These are phyloP conservation scores for Siphamia tubifer DNA, from an alignment of 2,113 vertebrate species.

Conservation along the genomic window DNA sequence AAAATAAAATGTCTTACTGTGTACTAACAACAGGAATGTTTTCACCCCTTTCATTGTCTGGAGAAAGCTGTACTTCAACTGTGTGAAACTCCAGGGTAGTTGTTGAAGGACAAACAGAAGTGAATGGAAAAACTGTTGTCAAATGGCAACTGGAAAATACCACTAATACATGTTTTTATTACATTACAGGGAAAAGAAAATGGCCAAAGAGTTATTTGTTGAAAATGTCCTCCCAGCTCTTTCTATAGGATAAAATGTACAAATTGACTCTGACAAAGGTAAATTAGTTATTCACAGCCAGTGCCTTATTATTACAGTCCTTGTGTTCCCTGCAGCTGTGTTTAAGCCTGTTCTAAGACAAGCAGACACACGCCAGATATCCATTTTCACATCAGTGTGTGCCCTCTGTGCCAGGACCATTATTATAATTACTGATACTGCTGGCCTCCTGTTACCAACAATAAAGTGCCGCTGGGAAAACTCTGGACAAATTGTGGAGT, in stretches of 20 bases:
- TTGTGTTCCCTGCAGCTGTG: slow-evolving; percentile 43
- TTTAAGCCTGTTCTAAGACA: slow-evolving; percentile 19
- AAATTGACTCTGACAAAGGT: background rate
- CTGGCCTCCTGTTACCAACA: slow-evolving; percentile 51
- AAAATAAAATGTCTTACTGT: no score
- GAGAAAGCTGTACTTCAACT: no score
- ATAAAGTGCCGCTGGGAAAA: slow-evolving; percentile 50
- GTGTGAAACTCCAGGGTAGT: no score
- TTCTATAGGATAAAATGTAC: background rate
- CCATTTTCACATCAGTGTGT: slow-evolving; percentile 57
- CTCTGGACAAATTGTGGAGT: slow-evolving; percentile 32
- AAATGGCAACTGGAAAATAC: background rate
- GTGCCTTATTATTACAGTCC: slow-evolving; percentile 27
- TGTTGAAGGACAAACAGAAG: background rate
- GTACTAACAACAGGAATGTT: no score
- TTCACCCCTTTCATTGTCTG: no score
- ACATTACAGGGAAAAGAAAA: background rate
- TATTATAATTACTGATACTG: slow-evolving; percentile 61
- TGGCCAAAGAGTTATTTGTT: no score
- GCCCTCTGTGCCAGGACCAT: slow-evolving; percentile 35
- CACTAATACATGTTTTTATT: background rate
- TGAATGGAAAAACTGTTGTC: background rate
- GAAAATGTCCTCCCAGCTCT: background rate
- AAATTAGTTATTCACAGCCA: background rate
- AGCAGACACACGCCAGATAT: slow-evolving; percentile 63